Evolutionary conservation across 23 tunicate species (phyloP).

Genomic region (Ascidia mentula): DNA sequence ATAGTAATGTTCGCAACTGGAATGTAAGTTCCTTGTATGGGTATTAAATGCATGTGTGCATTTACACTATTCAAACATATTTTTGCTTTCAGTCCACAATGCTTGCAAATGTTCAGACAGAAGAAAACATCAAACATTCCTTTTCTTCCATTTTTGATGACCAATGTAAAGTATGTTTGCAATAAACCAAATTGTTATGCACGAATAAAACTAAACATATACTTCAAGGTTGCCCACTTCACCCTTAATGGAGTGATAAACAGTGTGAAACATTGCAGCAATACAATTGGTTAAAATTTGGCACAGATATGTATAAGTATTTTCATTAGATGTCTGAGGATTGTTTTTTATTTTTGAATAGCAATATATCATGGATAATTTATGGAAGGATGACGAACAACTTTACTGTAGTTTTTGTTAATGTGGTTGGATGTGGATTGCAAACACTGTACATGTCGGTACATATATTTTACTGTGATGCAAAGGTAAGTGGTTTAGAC

Average conservation of each 20-base stretch:
- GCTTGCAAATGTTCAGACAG: conserved; percentile 49
- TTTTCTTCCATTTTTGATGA: conserved; percentile 60
- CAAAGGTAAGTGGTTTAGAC: conserved; percentile 19
- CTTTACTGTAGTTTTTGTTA: conserved; percentile 60
- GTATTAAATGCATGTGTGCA: not conserved
- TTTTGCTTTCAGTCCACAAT: conserved; percentile 58
- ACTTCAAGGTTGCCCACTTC: no score
- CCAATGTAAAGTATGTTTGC: conserved; percentile 51
- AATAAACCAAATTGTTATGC: not conserved
- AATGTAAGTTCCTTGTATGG: conserved; percentile 22
- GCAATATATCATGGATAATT: conserved; percentile 55
- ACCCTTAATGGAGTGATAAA: no score
- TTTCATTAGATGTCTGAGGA: no score
- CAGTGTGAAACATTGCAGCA: no score
- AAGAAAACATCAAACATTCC: conserved; percentile 38
- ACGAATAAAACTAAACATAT: not conserved
- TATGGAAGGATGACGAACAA: conserved; percentile 51
- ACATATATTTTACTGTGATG: conserved; percentile 14
- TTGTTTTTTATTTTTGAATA: no score
- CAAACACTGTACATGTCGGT: conserved; percentile 47
- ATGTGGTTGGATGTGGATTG: conserved; percentile 46
- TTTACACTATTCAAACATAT: not conserved
- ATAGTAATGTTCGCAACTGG: conserved; percentile 56
- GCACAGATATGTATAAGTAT: no score
- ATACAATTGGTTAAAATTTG: no score